Conservation (phyloP, 2,888 invertebrate genomes). For the Calliopum simillimum region DNA sequence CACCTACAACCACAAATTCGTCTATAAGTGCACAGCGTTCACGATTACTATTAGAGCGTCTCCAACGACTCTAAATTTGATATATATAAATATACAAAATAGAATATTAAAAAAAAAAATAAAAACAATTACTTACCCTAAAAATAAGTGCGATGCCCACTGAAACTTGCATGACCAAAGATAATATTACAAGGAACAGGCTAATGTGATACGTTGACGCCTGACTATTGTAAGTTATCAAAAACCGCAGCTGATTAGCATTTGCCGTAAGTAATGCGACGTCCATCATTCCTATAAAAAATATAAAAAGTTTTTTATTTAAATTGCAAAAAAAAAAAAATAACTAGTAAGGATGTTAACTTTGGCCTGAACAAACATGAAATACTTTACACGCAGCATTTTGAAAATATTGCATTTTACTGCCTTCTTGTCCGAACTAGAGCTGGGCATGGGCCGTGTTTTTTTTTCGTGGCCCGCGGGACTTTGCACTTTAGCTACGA, state of each 20-base stretch:
- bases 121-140: conserved; percentile 66
- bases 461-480: no score
- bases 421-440: no score
- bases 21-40: conserved; percentile 70
- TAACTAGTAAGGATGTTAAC: no score
- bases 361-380: no score
- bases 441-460: no score
- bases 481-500: no score
- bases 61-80: conserved; percentile 57
- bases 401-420: no score
- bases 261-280: conserved; percentile 78
- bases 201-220: conserved; percentile 72
- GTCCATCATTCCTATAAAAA: conserved; percentile 74
- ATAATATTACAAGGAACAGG: conserved; percentile 71
- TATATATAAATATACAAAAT: conserved; percentile 23
- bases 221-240: conserved; percentile 72
- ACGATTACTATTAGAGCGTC: conserved; percentile 55
- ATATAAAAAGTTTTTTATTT: conserved; percentile 8
- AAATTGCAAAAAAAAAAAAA: conserved; percentile 1
- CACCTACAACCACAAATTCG: conserved; percentile 73
- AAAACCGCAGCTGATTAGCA: conserved; percentile 76
- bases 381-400: no score
- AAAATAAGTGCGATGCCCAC: conserved; percentile 74
- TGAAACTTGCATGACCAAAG: conserved; percentile 74
- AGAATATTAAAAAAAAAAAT: conserved; percentile 6